Conservation (phyloP, 2,888 invertebrate genomes). For the Sabellastarte sp. region DNA sequence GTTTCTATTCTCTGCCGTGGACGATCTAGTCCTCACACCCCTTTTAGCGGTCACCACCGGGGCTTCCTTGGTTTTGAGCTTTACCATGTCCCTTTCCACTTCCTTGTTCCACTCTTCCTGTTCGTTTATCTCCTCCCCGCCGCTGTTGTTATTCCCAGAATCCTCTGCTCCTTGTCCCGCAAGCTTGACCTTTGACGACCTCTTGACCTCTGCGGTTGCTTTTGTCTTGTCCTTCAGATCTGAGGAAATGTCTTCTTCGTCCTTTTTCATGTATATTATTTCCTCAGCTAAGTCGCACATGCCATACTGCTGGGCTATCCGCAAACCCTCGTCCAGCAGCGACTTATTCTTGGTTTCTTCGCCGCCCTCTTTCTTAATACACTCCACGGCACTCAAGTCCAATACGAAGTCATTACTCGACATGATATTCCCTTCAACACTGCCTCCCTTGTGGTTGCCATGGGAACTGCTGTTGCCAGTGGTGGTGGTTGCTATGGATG, state of each 20-base stretch:
- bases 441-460: too few species aligned
- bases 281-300: conserved; percentile 53
- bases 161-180: not conserved
- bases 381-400: too few species aligned
- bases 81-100: not conserved
- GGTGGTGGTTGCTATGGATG: too few species aligned
- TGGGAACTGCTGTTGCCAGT: too few species aligned
- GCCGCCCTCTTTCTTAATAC: too few species aligned
- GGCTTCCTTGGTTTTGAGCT: too few species aligned
- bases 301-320: conserved; percentile 59
- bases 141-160: not conserved
- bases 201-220: not conserved
- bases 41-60: too few species aligned
- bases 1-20: too few species aligned
- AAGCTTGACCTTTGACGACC: not conserved
- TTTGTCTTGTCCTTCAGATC: not conserved
- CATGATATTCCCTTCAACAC: too few species aligned
- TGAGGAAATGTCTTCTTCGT: not conserved
- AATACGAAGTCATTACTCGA: too few species aligned
- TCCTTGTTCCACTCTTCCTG: conserved; percentile 3
- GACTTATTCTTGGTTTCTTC: too few species aligned
- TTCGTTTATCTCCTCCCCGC: conserved; percentile 1
- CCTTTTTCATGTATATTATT: conserved; percentile 18
- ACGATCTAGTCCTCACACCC: too few species aligned
- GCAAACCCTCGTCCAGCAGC: conserved; percentile 62